Evolutionary conservation across 1,140 invertebrate species (phyloP).

Genomic region (Euborellia annulipes): DNA sequence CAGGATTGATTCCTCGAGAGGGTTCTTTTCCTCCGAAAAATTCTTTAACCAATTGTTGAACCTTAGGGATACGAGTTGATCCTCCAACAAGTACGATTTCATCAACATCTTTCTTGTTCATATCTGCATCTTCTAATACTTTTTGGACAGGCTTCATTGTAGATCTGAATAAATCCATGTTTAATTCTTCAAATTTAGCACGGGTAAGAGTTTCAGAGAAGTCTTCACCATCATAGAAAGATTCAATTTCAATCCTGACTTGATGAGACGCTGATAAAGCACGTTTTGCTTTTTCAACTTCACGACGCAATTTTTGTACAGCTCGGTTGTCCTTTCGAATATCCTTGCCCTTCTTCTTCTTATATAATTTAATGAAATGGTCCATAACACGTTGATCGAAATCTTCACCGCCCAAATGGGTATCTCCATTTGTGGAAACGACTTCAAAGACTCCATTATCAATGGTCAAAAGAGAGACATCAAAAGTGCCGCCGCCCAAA

Average conservation of each 20-base stretch:
- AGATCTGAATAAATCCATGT: constrained; percentile 97
- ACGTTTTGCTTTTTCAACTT: constrained; percentile 96
- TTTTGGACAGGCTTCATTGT: constrained; percentile 99
- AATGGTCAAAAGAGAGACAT: constrained; percentile 96
- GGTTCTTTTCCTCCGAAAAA: constrained; percentile 98
- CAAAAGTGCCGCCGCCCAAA: constrained; percentile 98
- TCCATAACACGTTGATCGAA: constrained; percentile 98
- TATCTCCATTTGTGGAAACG: constrained; percentile 96
- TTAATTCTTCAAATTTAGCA: constrained; percentile 98
- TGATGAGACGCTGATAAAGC: constrained; percentile 89
- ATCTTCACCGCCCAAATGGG: constrained; percentile 96
- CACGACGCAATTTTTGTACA: constrained; percentile 89
- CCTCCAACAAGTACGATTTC: constrained; percentile 99
- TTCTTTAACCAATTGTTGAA: constrained; percentile 97
- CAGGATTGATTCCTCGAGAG: constrained; percentile 94
- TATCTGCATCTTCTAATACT: constrained; percentile 93
- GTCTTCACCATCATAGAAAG: constrained; percentile 96
- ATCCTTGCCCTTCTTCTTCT: constrained; percentile 98
- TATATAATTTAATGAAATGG: constrained; percentile 96
- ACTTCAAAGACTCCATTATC: constrained; percentile 79
- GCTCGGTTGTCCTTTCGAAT: constrained; percentile 89
- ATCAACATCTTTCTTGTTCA: constrained; percentile 97
- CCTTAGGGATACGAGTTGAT: constrained; percentile 97
- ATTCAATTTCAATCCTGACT: constrained; percentile 97
- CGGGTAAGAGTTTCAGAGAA: constrained; percentile 98